Base-by-base conservation (phyloP, 53 echinoderm and acorn worm genomes). In the Hippasteria phrygiana region DNA sequence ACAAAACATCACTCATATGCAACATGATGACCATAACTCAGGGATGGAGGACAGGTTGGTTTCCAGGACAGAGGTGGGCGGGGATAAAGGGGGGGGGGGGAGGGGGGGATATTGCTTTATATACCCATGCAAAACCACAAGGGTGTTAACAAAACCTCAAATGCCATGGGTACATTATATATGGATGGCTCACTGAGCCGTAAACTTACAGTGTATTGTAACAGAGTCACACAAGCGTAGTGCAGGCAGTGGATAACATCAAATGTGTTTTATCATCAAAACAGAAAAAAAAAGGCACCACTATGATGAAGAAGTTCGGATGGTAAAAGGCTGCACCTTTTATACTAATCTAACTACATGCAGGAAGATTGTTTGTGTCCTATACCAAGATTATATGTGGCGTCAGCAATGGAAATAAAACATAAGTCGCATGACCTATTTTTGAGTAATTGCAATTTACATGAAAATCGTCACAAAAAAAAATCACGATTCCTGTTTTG, bases 161-260 rank as follows among this genome's bases (percentile, higher is more conserved):
- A 79, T 41, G 41, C 65, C 64, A 64, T 43, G 29, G 43, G 65
- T 82, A 66, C 3, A 46, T 82, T 62, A 82, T 43, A 82, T 65
- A 82, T 51, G 85, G 85, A 69, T 71, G 69, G 85, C 85, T 28
- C 38, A 31, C 12, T 8, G 51, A 69, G 71, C 70, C 37, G 34
- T 32, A 48, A 34, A 85, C 85, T 85, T 85, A 85, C 85, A 85
- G 85, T 85, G 85, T 71, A 46, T 75, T 29, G 41, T 7, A 37
- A 42, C 37, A 81, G 43, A 64, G 43, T 62, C 63, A 69, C 69
- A 71, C 70, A 85, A 70, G 24, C 70, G 85, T 39, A 69, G 85
- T 71, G 71, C 70, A 85, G 78, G 33, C n/a, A 38, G 70, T 47
- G 71, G 85, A 4, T 17, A 82, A 82, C 82, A 82, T 82, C 82